Evolutionary conservation across 2,797 vertebrate species (phyloP).

Genomic region (Rhynchonycteris naso): DNA sequence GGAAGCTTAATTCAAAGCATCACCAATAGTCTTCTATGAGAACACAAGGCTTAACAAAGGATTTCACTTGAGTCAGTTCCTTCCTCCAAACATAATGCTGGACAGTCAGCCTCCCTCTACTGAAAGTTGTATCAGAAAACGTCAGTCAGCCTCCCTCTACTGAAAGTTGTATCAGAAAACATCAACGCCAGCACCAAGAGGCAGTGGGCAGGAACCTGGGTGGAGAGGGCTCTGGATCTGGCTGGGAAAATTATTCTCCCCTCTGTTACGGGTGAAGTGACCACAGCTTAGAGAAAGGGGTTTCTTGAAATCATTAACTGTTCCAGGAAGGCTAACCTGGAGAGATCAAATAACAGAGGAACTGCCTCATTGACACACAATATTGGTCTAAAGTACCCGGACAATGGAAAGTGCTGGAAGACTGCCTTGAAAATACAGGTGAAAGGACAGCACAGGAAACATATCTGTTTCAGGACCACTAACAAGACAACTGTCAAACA

Average conservation of each 20-base stretch:
- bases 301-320: conserved; percentile 33
- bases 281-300: neutral
- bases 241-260: neutral
- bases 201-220: conserved; percentile 28
- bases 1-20: conserved; percentile 51
- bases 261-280: neutral
- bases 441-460: conserved; percentile 63
- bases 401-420: conserved; percentile 49
- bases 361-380: conserved; percentile 37
- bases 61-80: conserved; percentile 53
- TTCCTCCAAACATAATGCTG: conserved; percentile 48
- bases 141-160: conserved; percentile 23
- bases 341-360: conserved; percentile 57
- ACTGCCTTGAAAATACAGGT: conserved; percentile 61
- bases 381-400: conserved; percentile 53
- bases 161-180: conserved; percentile 65
- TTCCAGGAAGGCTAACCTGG: conserved; percentile 52
- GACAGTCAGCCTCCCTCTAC: conserved; percentile 34
- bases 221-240: neutral
- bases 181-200: conserved; percentile 46
- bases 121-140: conserved; percentile 65
- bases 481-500: conserved; percentile 37
- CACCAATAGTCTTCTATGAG: conserved; percentile 34
- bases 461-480: conserved; percentile 34
- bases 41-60: conserved; percentile 53